Percentiles rank a stretch among this genome's conserved stretches.
Evolutionary conservation across 2,797 vertebrate species (phyloP).

Genomic region (Glyptemys insculpta): DNA sequence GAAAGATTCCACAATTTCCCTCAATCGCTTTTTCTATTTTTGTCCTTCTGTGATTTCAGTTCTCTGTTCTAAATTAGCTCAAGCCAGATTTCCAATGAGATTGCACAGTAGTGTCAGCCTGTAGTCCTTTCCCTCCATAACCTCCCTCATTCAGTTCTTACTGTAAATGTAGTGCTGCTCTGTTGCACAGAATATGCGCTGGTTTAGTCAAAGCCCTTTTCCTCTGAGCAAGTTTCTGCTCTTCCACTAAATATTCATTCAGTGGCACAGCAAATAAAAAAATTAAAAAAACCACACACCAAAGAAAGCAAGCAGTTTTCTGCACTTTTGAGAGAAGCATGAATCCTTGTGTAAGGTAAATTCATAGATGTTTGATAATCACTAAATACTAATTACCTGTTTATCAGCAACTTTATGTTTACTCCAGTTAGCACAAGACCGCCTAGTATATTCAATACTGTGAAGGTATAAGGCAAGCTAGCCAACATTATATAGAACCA

Average conservation of each 20-base stretch:
- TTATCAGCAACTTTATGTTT: not conserved
- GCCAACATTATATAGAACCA: not conserved
- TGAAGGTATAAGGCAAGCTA: not conserved
- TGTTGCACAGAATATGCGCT: not conserved
- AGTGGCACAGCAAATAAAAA: not conserved
- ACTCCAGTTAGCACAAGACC: not conserved
- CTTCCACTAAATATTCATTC: slow-evolving; percentile 5
- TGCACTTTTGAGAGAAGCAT: not conserved
- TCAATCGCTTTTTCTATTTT: not conserved
- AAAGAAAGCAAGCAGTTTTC: not conserved
- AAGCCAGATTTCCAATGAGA: not conserved
- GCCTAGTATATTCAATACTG: not conserved
- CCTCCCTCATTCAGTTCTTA: not conserved
- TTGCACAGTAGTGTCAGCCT: not conserved
- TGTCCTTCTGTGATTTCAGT: not conserved
- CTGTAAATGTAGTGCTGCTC: not conserved
- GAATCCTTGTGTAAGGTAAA: not conserved
- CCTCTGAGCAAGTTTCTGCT: not conserved
- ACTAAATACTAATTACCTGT: not conserved
- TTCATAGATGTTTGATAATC: not conserved
- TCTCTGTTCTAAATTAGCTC: not conserved
- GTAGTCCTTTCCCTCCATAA: not conserved
- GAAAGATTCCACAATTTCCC: not conserved
- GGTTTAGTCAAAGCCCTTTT: not conserved
- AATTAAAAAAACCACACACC: too few species aligned